Evolutionary conservation across 30 jellyfish, hydroid and myxozoan species (phyloP), one percentile per base, ranked within the genome.

Genomic region (Chrysaora quinquecirrha): DNA sequence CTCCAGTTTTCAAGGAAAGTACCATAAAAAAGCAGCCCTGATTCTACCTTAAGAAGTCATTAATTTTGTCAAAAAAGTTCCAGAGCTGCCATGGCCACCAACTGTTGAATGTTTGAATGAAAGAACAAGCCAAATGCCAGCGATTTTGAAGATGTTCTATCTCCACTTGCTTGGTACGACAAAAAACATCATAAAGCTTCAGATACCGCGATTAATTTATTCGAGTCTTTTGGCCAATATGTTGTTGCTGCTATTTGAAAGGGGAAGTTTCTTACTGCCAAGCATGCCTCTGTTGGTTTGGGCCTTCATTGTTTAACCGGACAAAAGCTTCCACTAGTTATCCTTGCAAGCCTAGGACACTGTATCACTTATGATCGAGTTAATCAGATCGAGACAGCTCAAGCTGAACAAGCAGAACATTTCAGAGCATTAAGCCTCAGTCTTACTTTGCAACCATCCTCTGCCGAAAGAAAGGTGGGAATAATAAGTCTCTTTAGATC

Each of bases 231-330:
- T 16, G 16, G 58, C 58, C 58, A 43, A 43, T 9, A 43, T 43
- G 16, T 43, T 43, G 16, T 43, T 9, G 12, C 9, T 16, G 58
- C 58, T 16, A 16, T 43, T 16, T 43, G 12, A 9, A 43, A 43
- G 16, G 58, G 58, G 16, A 43, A 43, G 58, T 43, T 43, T 43
- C 58, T 43, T 9, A 43, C 58, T 6, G 12, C 16, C 9, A 43
- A 43, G 16, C 58, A 43, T 43, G 58, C 58, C 16, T 9, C 58
- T 43, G 58, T 43, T 43, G 58, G 58, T 6, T 16, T 43, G 16
- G 76, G 76, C 9, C 76, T 64, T 21, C 76, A 64, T 21, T 12
- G 58, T 43, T 16, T 43, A 43, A 43, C 58, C 16, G 58, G 58
- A 43, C 58, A 43, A 43, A 43, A 43, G 58, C 58, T 43, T 9